Conservation (phyloP, 2,113 vertebrate genomes). For the Psilopogon haemacephalus region DNA sequence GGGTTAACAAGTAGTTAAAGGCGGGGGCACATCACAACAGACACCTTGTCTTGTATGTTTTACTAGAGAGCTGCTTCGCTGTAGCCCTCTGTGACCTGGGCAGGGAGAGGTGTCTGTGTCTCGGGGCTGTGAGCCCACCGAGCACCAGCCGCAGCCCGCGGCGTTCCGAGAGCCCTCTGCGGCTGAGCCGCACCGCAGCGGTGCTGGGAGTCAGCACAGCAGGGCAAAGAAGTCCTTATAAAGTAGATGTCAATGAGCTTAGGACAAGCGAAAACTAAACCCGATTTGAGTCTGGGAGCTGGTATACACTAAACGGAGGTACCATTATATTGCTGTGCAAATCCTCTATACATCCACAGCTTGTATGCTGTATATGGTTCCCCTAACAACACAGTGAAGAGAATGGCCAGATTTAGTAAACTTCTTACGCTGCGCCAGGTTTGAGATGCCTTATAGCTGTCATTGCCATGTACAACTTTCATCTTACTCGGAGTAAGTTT, state of each 20-base stretch:
- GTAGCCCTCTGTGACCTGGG: not conserved
- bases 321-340: rapidly evolving
- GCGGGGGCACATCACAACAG: not conserved
- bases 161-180: rapidly evolving
- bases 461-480: not conserved
- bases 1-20: not conserved
- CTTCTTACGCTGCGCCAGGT: not conserved
- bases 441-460: rapidly evolving
- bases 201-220: not conserved
- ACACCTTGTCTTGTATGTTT: not conserved
- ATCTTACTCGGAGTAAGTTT: not conserved
- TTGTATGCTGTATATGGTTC: rapidly evolving
- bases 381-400: not conserved
- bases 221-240: rapidly evolving
- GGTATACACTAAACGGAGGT: not conserved
- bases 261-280: not conserved
- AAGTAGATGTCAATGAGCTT: not conserved
- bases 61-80: not conserved
- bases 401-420: not conserved
- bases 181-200: rapidly evolving
- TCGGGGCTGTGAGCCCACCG: rapidly evolving
- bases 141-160: rapidly evolving
- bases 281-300: not conserved
- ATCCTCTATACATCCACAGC: not conserved
- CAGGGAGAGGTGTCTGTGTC: not conserved